Conservation (phyloP, 23 tunicate species). For the Clavelina lepadiformis region DNA sequence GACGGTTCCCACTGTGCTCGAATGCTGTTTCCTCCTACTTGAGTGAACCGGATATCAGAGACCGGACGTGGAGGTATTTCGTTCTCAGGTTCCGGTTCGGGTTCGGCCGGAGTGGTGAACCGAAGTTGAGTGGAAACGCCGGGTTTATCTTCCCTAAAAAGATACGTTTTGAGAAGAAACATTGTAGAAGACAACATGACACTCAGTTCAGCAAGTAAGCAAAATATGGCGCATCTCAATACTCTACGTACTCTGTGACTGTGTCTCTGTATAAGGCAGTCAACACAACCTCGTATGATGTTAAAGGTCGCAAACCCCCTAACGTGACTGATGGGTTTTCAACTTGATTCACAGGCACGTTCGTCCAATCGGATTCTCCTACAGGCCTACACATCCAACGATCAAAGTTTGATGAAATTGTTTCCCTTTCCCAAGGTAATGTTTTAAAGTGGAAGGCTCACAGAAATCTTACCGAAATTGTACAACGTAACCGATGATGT, state of each 20-base stretch:
- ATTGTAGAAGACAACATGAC: not conserved
- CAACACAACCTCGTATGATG: slow-evolving; percentile 25
- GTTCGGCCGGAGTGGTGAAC: slow-evolving; percentile 18
- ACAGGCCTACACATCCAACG: not conserved
- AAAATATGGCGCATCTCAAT: not conserved
- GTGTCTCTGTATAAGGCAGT: slow-evolving; percentile 24
- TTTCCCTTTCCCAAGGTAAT: not conserved
- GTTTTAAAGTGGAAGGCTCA: not conserved
- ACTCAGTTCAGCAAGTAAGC: not conserved
- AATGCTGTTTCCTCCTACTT: slow-evolving; percentile 11
- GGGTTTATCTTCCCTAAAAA: slow-evolving; percentile 1
- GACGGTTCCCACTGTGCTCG: slow-evolving; percentile 40
- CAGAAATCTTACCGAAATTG: slow-evolving; percentile 29
- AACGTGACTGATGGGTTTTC: not conserved
- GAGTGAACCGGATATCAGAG: slow-evolving; percentile 4
- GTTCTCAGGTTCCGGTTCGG: slow-evolving; percentile 4
- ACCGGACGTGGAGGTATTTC: slow-evolving; percentile 15
- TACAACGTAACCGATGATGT: slow-evolving; percentile 40
- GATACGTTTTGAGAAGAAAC: not conserved
- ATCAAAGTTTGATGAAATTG: not conserved
- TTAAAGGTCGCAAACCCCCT: slow-evolving; percentile 14
- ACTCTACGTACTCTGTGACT: slow-evolving; percentile 22
- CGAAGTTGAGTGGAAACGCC: slow-evolving; percentile 33
- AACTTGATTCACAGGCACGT: not conserved
- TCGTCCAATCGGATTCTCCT: slow-evolving; percentile 3